Conservation (phyloP, 2,113 vertebrate genomes). For the Cephalopholis sonnerati region DNA sequence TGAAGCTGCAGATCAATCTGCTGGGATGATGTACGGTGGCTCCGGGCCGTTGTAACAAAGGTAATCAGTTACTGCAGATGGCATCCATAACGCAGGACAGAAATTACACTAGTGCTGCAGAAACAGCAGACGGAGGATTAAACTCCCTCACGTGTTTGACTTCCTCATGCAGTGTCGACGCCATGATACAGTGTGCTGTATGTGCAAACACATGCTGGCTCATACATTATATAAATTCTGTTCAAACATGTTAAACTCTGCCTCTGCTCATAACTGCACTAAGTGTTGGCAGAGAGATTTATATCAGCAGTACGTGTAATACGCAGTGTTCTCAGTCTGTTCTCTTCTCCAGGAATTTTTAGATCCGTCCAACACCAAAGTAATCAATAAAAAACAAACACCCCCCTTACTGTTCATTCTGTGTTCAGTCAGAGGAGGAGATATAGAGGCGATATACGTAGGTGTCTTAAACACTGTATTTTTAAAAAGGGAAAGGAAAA, state of each 20-base stretch:
- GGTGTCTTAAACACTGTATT: no score
- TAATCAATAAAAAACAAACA: no score
- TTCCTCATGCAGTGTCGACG: not conserved
- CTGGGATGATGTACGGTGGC: slow-evolving; percentile 47
- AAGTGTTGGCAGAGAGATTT: not conserved
- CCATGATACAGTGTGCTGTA: not conserved
- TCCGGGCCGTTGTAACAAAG: slow-evolving; percentile 32
- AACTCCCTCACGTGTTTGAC: not conserved
- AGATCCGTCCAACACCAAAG: no score
- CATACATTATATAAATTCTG: not conserved
- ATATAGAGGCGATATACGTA: no score
- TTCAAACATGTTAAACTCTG: not conserved
- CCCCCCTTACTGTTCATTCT: no score
- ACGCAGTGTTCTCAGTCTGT: not conserved
- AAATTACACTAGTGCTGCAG: slow-evolving; percentile 18
- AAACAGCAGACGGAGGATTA: slow-evolving; percentile 26
- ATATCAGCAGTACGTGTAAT: not conserved
- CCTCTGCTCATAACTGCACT: no score
- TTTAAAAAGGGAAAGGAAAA: no score
- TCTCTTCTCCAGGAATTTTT: not conserved
- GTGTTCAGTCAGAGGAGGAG: no score
- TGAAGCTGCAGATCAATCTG: slow-evolving; percentile 64
- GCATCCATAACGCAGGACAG: slow-evolving; percentile 11
- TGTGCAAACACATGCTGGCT: not conserved
- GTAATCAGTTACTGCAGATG: slow-evolving; percentile 59